Evolutionary conservation across 2,113 vertebrate genomes (phyloP).

Genomic region (Strigops habroptila): DNA sequence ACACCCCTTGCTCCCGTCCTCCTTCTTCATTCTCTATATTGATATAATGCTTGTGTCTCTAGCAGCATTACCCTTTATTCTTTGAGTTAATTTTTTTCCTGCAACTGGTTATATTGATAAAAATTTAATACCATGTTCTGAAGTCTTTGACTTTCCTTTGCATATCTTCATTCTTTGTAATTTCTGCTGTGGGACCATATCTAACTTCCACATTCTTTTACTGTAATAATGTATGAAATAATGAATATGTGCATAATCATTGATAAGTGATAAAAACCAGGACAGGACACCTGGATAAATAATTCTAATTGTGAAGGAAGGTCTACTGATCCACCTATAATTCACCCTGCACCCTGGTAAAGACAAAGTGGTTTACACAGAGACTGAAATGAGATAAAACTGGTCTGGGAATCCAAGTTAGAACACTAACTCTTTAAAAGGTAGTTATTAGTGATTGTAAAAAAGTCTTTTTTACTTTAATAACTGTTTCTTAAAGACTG

Average conservation of each 20-base stretch:
- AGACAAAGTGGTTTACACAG: background rate
- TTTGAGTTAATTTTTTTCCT: background rate
- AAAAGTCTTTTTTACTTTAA: background rate
- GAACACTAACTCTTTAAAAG: background rate
- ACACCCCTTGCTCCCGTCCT: background rate
- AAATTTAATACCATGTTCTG: background rate
- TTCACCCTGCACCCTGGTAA: background rate
- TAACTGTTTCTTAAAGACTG: background rate
- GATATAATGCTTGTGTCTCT: background rate
- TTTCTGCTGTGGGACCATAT: background rate
- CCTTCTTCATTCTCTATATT: background rate
- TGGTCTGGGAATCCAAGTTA: background rate
- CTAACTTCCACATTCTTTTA: background rate
- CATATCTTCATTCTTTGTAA: background rate
- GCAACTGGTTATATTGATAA: background rate
- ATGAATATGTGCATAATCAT: background rate
- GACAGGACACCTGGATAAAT: background rate
- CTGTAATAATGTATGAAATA: background rate
- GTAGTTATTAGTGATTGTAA: background rate
- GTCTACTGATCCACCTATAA: background rate
- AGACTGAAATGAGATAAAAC: background rate
- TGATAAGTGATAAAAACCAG: background rate
- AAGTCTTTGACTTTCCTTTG: constrained; percentile 4
- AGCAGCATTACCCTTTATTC: background rate
- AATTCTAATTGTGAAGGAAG: background rate